phyloP scores from a whole-genome alignment of 2,888 invertebrate genomes.

The Tinea pellionella region DNA sequence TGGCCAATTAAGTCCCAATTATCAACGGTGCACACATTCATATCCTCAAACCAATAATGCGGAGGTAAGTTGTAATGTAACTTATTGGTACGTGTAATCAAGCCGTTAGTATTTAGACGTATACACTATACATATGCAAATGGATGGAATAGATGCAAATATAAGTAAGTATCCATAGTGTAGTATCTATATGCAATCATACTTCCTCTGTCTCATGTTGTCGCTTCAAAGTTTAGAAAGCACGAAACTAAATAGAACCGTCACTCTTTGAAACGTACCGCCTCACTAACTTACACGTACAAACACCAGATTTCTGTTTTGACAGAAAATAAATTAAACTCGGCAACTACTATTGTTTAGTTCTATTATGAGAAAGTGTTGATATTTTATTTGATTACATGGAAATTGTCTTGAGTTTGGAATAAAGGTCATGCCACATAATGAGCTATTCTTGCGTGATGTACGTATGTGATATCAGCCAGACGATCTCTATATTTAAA shows the following conservation, averaged over 20 bases:
- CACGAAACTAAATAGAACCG: slow-evolving; percentile 55
- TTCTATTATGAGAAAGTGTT: background rate
- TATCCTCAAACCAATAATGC: too few species aligned
- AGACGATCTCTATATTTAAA: too few species aligned
- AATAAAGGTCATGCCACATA: too few species aligned
- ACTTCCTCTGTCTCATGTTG: background rate
- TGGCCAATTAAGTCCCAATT: too few species aligned
- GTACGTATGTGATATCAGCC: too few species aligned
- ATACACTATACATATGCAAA: too few species aligned
- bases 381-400: background rate
- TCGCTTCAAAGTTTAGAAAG: slow-evolving; percentile 17
- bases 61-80: too few species aligned
- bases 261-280: slow-evolving; percentile 35
- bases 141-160: too few species aligned
- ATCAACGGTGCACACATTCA: too few species aligned
- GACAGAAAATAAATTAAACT: slow-evolving; percentile 3
- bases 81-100: background rate
- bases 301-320: background rate
- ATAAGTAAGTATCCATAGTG: background rate
- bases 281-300: background rate
- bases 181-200: background rate
- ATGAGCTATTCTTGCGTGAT: too few species aligned
- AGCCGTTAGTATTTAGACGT: background rate
- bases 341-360: background rate
- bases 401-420: too few species aligned